Evolutionary conservation across 2,888 invertebrate genomes (phyloP), one percentile per base, ranked within the genome.

Genomic region (Euzetes globulus): DNA sequence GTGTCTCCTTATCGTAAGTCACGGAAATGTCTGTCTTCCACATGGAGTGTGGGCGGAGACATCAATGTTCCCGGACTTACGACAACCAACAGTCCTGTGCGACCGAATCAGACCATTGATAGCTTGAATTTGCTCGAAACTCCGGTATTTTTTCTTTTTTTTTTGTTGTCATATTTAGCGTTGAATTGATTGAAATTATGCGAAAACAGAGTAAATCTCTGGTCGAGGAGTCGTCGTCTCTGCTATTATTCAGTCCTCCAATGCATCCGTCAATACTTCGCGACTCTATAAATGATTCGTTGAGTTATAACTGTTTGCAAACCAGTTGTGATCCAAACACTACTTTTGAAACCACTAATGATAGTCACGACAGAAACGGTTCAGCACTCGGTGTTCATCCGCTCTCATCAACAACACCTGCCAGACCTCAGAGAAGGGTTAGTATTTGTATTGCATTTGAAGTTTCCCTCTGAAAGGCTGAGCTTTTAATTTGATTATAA

Each of bases 11-110:
- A 50, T 2, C 76, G 75, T 25, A 73, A 72, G 68, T 76, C 72
- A 11, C 75, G 78, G 17, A 78, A 78, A 71, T 75, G 76, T 52
- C 65, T 78, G 60, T 76, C 77, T 41, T 74, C 77, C 65, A 74
- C 77, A 22, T 78, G 76, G 77, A 74, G 76, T n/a, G 71, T 60
- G 17, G 72, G 75, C 2, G 71, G 52, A 71, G 52, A 27, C n/a
- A 29, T 52, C n/a, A 52, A 29, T 68, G 50, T 37, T 45, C 22
- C 52, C 13, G 45, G 63, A 33, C 33, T 71, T n/a, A 74, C 60
- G n/a, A 52, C 71, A 50, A 22, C 70, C 22, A 71, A 7, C n/a
- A 60, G 19, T 58, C 63, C 74, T 25, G 25, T 65, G 22, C 29
- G 33, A 33, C 17, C 58, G n/a, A 25, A 17, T 50, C 29, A 71